Evolutionary conservation across 2,797 vertebrate species (phyloP).

Genomic region (Intellagama lesueurii): DNA sequence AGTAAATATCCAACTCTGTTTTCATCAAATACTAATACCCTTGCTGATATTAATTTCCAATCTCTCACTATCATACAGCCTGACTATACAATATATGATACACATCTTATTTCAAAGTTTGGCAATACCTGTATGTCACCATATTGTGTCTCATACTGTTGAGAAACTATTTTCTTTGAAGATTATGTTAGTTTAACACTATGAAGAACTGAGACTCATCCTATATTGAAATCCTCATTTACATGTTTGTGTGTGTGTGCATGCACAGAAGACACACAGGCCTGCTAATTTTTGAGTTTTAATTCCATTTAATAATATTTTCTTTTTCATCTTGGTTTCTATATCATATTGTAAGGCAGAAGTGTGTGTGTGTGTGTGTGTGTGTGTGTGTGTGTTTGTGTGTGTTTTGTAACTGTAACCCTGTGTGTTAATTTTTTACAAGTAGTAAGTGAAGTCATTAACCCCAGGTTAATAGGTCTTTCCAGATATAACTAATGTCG

Average conservation of each 20-base stretch:
- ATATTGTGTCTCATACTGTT: background rate
- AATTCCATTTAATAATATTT: background rate
- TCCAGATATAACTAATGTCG: slow-evolving; percentile 12
- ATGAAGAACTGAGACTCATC: too few relatives aligned
- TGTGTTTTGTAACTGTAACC: background rate
- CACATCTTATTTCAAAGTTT: background rate
- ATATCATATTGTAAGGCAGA: background rate
- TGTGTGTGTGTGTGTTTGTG: background rate
- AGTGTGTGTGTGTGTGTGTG: too few relatives aligned
- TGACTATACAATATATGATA: too few relatives aligned
- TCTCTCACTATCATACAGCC: background rate
- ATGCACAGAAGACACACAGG: too few relatives aligned
- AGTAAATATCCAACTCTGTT: too few relatives aligned
- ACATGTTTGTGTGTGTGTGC: too few relatives aligned
- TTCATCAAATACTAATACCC: too few relatives aligned
- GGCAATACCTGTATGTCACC: background rate
- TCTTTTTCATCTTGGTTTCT: background rate
- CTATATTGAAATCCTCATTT: background rate
- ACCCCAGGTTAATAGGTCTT: slow-evolving; percentile 25
- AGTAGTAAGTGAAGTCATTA: slow-evolving; percentile 3
- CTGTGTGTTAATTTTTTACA: slow-evolving; percentile 2
- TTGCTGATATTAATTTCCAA: background rate
- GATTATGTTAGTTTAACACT: background rate
- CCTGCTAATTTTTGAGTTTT: background rate
- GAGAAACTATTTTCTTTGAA: background rate